These are phyloP conservation scores for Aphidius gifuensis DNA, from an alignment of 1,140 invertebrate species.

Conservation along the genomic window DNA sequence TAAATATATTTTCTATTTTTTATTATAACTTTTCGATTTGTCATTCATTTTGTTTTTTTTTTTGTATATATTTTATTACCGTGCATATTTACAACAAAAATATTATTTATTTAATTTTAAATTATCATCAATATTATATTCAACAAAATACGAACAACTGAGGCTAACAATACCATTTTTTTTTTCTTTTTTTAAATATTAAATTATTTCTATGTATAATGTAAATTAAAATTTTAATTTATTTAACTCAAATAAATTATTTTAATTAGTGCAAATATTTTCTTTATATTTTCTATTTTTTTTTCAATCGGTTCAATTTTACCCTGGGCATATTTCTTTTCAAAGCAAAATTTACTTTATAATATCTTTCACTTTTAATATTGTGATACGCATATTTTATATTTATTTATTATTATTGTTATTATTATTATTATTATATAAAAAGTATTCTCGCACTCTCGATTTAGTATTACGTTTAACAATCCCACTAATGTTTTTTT, in stretches of 20 bases:
- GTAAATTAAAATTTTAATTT: too few species aligned
- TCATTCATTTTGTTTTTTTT: background rate
- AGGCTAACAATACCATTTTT: too few species aligned
- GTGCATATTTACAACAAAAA: background rate
- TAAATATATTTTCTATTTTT: background rate
- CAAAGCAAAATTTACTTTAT: slow-evolving; percentile 7
- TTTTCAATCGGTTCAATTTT: slow-evolving; percentile 3
- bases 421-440: slow-evolving; percentile 25
- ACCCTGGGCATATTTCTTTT: background rate
- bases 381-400: slow-evolving; percentile 19
- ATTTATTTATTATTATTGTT: slow-evolving; percentile 15
- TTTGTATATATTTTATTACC: background rate
- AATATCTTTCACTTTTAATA: slow-evolving; percentile 13
- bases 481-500: slow-evolving; percentile 23
- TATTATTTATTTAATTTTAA: background rate
- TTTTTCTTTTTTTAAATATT: too few species aligned
- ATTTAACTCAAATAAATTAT: too few species aligned
- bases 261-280: background rate
- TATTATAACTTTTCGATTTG: background rate
- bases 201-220: too few species aligned
- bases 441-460: slow-evolving; percentile 29
- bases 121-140: too few species aligned
- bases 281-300: background rate
- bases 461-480: slow-evolving; percentile 20
- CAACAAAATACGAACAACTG: too few species aligned